Conservation (phyloP, 2,113 vertebrate genomes). For the Corydoras maculifer region DNA sequence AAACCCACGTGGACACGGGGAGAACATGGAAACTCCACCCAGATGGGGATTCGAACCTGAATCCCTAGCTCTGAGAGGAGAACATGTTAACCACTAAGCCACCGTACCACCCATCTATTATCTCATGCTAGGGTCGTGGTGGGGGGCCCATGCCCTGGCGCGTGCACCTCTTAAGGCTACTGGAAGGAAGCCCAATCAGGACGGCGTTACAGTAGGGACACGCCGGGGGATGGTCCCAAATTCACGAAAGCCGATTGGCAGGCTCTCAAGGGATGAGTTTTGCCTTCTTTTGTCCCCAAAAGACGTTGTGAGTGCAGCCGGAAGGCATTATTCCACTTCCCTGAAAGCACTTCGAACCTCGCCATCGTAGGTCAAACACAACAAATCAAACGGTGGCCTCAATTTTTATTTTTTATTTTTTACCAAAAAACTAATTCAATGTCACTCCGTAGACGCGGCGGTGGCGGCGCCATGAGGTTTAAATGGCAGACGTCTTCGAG, state of each 20-base stretch:
- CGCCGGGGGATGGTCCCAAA: constrained; percentile 61
- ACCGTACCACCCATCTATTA: too few species aligned
- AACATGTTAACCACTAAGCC: too few species aligned
- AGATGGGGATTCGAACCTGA: too few species aligned
- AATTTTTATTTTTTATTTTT: neutral
- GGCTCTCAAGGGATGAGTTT: constrained; percentile 57
- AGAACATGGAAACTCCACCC: too few species aligned
- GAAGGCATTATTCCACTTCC: constrained; percentile 4
- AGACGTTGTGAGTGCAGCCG: constrained; percentile 39
- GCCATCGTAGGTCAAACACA: neutral
- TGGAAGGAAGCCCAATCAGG: too few species aligned
- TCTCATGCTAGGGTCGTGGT: too few species aligned
- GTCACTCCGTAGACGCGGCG: too few species aligned
- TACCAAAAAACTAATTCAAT: neutral
- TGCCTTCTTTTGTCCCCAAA: constrained; percentile 49
- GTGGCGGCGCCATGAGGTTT: too few species aligned
- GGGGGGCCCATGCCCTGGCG: too few species aligned
- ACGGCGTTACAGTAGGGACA: constrained; percentile 34
- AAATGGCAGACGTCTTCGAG: neutral
- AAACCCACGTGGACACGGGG: too few species aligned
- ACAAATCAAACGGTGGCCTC: neutral
- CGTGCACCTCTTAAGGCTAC: too few species aligned
- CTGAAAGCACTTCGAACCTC: neutral
- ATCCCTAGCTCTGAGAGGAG: too few species aligned
- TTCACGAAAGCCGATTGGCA: constrained; percentile 56